phyloP scores from a whole-genome alignment of 2,888 invertebrate genomes.

The Sicus ferrugineus region DNA sequence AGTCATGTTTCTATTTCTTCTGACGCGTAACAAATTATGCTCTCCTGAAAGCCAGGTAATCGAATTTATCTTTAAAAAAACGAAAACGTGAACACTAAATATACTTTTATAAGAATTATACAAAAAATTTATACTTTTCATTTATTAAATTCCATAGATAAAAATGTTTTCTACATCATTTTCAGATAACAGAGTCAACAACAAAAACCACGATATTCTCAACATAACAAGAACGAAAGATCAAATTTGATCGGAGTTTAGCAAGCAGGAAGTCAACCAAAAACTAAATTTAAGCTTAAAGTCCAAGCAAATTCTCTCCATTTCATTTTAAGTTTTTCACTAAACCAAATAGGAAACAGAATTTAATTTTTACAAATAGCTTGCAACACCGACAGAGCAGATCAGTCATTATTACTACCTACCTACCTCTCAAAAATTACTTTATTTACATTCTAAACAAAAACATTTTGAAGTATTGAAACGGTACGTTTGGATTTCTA shows the following conservation, averaged over 20 bases:
- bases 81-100: constrained; percentile 15
- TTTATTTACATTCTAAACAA: not conserved
- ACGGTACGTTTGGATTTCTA: not conserved
- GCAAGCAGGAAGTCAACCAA: constrained; percentile 19
- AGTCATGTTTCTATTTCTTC: constrained; percentile 62
- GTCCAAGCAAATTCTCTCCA: constrained; percentile 22
- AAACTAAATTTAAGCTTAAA: constrained; percentile 33
- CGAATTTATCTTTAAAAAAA: constrained; percentile 39
- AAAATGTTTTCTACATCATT: constrained; percentile 17
- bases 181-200: constrained; percentile 53
- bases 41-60: constrained; percentile 62
- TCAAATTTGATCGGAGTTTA: constrained; percentile 3
- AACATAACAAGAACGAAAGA: constrained; percentile 58
- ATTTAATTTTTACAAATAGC: constrained; percentile 2
- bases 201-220: constrained; percentile 46
- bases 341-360: too few relatives aligned
- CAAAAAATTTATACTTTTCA: not conserved
- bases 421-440: not conserved
- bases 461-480: not conserved
- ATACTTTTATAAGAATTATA: constrained; percentile 1
- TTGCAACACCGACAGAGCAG: constrained; percentile 16
- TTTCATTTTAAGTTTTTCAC: too few relatives aligned
- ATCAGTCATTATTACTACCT: not conserved
- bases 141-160: not conserved
- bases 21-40: constrained; percentile 56